Percentiles rank a stretch among this genome's conserved stretches.
Conservation (phyloP, 2,888 invertebrate genomes). For the Drosophila siamana region DNA sequence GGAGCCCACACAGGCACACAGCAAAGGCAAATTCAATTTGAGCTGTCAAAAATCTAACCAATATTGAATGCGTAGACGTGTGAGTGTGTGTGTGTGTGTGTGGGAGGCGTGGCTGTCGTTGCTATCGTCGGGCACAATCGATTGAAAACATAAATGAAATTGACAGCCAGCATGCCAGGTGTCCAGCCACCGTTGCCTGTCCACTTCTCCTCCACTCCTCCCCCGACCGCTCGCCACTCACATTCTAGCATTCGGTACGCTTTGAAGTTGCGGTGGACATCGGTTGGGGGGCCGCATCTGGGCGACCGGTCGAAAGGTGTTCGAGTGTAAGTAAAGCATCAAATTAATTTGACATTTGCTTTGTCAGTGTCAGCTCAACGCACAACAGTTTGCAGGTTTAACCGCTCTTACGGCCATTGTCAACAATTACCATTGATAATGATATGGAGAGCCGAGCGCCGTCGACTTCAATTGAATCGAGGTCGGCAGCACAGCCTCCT, state of each 20-base stretch:
- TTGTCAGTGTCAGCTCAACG: constrained; percentile 69
- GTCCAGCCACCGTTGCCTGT: constrained; percentile 48
- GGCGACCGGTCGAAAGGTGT: constrained; percentile 48
- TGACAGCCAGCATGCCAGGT: constrained; percentile 77
- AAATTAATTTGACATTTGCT: constrained; percentile 81
- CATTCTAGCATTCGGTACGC: constrained; percentile 32
- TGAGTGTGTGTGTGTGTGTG: constrained; percentile 21
- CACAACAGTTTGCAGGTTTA: constrained; percentile 31
- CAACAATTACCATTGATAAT: constrained; percentile 44
- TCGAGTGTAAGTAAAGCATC: constrained; percentile 69
- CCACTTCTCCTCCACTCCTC: no score
- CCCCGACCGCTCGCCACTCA: constrained; percentile 6
- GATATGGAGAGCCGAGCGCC: constrained; percentile 34
- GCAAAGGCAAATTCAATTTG: constrained; percentile 77
- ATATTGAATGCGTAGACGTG: constrained; percentile 67
- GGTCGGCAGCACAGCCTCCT: not conserved
- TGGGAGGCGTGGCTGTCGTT: constrained; percentile 45
- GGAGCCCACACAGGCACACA: constrained; percentile 29
- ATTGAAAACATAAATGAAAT: constrained; percentile 82
- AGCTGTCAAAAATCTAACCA: constrained; percentile 82
- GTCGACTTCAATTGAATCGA: not conserved
- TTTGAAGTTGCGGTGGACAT: constrained; percentile 58
- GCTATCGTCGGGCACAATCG: constrained; percentile 66
- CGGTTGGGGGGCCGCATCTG: constrained; percentile 25
- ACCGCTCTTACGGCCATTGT: constrained; percentile 29